Percentiles rank a stretch among this genome's conserved stretches.
phyloP scores from a whole-genome alignment of 2,113 vertebrate genomes.

The Himantopus leucocephalus region DNA sequence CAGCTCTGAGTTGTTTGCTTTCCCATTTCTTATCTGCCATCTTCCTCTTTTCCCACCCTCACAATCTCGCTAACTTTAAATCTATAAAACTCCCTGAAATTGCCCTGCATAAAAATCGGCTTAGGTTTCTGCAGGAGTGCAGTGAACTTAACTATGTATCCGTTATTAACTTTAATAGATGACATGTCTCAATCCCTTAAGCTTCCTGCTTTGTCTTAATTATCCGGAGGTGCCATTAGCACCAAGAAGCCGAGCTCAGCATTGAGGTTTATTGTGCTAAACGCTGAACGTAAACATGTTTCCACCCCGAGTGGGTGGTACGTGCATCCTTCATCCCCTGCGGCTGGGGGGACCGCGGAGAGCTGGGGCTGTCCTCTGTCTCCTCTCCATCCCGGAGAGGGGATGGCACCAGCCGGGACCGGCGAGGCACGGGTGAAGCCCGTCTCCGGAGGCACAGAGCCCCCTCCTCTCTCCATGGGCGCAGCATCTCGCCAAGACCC shows the following conservation, averaged over 20 bases:
- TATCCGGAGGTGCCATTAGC: accelerated
- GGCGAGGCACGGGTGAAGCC: neutral
- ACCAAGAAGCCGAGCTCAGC: neutral
- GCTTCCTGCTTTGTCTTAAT: neutral
- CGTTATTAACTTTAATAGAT: neutral
- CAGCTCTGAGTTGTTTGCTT: neutral
- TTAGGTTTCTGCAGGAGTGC: neutral
- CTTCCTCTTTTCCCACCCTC: neutral
- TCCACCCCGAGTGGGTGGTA: neutral
- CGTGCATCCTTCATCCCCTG: neutral
- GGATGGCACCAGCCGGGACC: accelerated
- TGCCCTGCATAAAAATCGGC: neutral
- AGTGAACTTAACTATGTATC: neutral
- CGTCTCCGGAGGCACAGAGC: no score
- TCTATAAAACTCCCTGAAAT: neutral
- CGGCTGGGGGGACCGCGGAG: accelerated
- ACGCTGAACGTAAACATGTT: neutral
- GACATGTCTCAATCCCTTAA: neutral
- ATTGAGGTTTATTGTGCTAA: neutral
- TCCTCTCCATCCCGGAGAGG: neutral
- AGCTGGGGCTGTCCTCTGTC: neutral
- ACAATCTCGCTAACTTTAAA: neutral
- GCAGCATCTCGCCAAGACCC: neutral
- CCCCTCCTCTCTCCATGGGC: neutral
- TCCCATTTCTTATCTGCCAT: neutral